Percentiles rank a stretch among this genome's conserved stretches.
Evolutionary conservation across 23 tunicate species (phyloP).

Genomic region (Botrylloides violaceus): DNA sequence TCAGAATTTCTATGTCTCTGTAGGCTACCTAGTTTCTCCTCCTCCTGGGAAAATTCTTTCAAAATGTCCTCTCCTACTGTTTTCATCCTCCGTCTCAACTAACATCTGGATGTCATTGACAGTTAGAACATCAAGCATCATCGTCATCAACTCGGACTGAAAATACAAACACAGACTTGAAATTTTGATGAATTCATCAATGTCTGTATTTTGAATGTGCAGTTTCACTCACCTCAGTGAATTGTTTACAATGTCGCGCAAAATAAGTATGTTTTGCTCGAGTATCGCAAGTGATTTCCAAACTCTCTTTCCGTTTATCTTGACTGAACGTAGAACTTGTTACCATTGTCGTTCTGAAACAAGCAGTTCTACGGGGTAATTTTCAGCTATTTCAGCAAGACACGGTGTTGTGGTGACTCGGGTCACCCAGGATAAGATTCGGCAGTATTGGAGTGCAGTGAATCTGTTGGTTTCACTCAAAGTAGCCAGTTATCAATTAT

Average conservation of each 20-base stretch:
- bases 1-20: too few relatives aligned
- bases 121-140: slow-evolving; percentile 63
- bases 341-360: not conserved
- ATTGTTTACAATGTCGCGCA: slow-evolving; percentile 59
- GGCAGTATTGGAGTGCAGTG: too few relatives aligned
- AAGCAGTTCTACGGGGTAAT: too few relatives aligned
- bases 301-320: slow-evolving; percentile 64
- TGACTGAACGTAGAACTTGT: slow-evolving; percentile 61
- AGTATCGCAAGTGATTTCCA: slow-evolving; percentile 52
- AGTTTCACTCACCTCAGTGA: slow-evolving; percentile 81
- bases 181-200: too few relatives aligned
- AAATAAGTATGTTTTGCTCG: slow-evolving; percentile 74
- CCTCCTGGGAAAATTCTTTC: slow-evolving; percentile 58
- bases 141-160: slow-evolving; percentile 39
- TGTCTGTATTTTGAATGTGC: too few relatives aligned
- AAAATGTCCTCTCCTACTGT: slow-evolving; percentile 51
- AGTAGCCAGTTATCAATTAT: too few relatives aligned
- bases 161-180: too few relatives aligned
- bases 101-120: slow-evolving; percentile 71
- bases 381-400: too few relatives aligned
- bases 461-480: too few relatives aligned
- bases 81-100: slow-evolving; percentile 72
- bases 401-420: too few relatives aligned
- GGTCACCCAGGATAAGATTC: too few relatives aligned
- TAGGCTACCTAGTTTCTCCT: slow-evolving; percentile 17